Evolutionary conservation across 2,797 vertebrate genomes (phyloP).

Genomic region (Taeniopygia guttata): DNA sequence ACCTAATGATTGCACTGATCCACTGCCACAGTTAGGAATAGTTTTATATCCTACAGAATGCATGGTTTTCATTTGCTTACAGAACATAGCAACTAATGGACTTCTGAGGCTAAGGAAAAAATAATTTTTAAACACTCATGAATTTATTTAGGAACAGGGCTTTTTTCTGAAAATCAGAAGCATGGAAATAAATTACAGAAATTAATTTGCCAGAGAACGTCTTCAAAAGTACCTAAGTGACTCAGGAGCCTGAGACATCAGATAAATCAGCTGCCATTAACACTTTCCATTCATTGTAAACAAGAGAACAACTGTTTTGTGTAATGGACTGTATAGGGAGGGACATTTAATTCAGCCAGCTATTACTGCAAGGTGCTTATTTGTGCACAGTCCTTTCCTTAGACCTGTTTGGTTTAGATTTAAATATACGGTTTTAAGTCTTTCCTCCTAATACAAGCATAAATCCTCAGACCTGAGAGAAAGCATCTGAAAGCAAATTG

Average conservation of each 20-base stretch:
- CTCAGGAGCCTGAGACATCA: background rate
- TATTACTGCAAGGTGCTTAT: background rate
- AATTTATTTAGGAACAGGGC: background rate
- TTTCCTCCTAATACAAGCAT: background rate
- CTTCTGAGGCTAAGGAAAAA: conserved; percentile 33
- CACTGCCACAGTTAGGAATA: background rate
- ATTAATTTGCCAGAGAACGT: background rate
- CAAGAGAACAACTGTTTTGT: background rate
- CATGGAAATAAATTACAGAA: background rate
- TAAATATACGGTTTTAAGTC: background rate
- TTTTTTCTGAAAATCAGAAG: background rate
- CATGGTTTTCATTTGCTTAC: conserved; percentile 20
- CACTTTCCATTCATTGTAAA: background rate
- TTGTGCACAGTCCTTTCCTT: background rate
- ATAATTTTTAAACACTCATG: background rate
- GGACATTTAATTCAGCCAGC: background rate
- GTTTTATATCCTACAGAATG: conserved; percentile 31
- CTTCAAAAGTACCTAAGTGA: background rate
- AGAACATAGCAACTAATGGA: conserved; percentile 1
- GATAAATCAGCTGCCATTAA: background rate
- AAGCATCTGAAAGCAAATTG: background rate
- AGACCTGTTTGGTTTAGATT: background rate
- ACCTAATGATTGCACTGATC: conserved; percentile 41
- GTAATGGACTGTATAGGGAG: background rate
- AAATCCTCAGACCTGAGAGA: background rate